Conservation (phyloP, 2,797 vertebrate genomes). For the Melanotaenia nigrans region DNA sequence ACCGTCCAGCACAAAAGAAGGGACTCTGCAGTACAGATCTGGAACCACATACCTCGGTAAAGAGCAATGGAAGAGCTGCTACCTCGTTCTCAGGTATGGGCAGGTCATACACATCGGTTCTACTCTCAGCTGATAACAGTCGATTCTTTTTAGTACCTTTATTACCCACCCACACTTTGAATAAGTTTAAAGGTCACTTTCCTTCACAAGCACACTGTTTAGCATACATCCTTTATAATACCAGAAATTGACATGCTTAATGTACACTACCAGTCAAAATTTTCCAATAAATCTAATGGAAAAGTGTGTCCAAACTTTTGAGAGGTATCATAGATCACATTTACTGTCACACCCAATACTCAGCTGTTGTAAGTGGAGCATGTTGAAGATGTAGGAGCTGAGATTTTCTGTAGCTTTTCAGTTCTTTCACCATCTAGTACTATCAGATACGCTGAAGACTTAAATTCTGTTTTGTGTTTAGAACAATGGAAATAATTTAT, state of each 20-base stretch:
- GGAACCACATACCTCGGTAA: constrained; percentile 94
- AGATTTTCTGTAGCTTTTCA: constrained; percentile 8
- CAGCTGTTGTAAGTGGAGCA: too few species aligned
- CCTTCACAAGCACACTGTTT: not conserved
- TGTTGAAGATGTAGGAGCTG: not conserved
- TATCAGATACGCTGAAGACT: not conserved
- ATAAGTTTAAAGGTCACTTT: not conserved
- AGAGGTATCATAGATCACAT: not conserved
- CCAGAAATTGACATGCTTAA: not conserved
- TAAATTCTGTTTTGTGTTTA: not conserved
- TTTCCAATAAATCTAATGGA: too few species aligned
- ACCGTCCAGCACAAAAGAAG: constrained; percentile 86
- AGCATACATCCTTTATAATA: not conserved
- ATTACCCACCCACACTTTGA: not conserved
- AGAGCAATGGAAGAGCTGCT: constrained; percentile 95
- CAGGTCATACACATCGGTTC: not conserved
- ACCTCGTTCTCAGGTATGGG: constrained; percentile 92
- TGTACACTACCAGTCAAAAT: not conserved
- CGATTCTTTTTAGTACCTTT: not conserved
- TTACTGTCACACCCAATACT: not conserved
- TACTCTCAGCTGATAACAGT: not conserved
- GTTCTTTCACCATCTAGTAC: not conserved
- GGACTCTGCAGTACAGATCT: constrained; percentile 87
- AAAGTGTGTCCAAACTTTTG: not conserved
- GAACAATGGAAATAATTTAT: not conserved